Percentiles rank a stretch among this genome's conserved stretches.
phyloP scores from a whole-genome alignment of 2,113 vertebrate genomes.

The Chascanopsetta lugubris region DNA sequence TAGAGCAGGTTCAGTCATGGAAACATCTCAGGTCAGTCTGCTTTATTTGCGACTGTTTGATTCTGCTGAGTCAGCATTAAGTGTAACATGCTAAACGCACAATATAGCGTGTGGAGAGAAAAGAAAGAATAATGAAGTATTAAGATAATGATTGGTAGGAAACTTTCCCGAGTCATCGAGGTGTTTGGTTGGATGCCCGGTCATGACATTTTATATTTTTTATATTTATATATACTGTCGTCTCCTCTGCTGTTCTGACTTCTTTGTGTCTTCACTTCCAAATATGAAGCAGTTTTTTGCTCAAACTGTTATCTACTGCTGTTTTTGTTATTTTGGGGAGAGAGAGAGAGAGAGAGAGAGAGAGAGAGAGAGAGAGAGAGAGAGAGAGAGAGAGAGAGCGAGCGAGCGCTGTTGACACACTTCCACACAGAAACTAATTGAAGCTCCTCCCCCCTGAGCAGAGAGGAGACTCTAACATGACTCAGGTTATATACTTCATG shows the following conservation, averaged over 20 bases:
- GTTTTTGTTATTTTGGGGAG: no score
- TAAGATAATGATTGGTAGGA: neutral
- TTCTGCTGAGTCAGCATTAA: neutral
- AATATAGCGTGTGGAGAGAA: neutral
- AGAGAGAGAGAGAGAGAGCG: no score
- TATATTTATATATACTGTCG: no score
- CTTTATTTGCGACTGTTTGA: conserved; percentile 33
- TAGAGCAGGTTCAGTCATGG: conserved; percentile 17
- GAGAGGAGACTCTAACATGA: no score
- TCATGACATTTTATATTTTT: conserved; percentile 46
- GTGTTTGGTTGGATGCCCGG: conserved; percentile 73
- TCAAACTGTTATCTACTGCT: conserved; percentile 56
- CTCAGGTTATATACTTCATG: neutral
- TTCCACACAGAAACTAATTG: no score
- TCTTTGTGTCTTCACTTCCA: conserved; percentile 58
- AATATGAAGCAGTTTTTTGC: no score
- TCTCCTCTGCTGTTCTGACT: conserved; percentile 58
- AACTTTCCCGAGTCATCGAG: conserved; percentile 45
- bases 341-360: no score
- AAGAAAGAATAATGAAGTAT: neutral
- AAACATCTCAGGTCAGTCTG: conserved; percentile 11
- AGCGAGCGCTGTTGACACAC: no score
- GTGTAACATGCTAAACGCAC: neutral
- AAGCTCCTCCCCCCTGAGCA: no score
- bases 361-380: no score